A percentile compares a stretch with the other conserved stretches of the same genome.
Evolutionary conservation across 2,888 invertebrate genomes (phyloP).

Genomic region (Xanthorhoe designata): DNA sequence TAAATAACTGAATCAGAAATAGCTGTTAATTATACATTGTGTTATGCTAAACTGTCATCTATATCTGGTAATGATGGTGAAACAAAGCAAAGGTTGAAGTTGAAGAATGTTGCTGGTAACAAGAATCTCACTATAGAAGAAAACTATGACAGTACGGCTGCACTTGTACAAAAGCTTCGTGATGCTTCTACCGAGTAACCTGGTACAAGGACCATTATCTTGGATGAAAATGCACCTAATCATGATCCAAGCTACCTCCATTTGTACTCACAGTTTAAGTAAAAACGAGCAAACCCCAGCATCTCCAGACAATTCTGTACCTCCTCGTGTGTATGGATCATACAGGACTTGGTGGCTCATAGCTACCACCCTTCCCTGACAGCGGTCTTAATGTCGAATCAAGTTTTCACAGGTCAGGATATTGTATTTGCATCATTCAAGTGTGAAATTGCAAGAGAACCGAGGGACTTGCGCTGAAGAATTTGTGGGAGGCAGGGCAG

Average conservation of each 20-base stretch:
- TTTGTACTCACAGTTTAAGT: conserved; percentile 34
- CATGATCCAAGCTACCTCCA: conserved; percentile 30
- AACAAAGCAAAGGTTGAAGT: conserved; percentile 27
- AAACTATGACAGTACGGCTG: conserved; percentile 42
- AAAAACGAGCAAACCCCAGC: conserved; percentile 46
- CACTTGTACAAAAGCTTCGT: conserved; percentile 16
- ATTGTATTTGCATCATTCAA: conserved; percentile 60
- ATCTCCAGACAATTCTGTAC: conserved; percentile 40
- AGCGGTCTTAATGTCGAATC: conserved; percentile 82
- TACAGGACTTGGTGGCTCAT: conserved; percentile 60
- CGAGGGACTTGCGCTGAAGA: conserved; percentile 42
- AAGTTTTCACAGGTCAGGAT: conserved; percentile 82
- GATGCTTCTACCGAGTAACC: conserved; percentile 39
- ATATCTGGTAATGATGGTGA: conserved; percentile 21
- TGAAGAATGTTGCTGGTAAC: conserved; percentile 34
- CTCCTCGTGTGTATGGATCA: conserved; percentile 58
- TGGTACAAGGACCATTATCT: conserved; percentile 34
- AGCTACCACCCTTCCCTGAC: conserved; percentile 66
- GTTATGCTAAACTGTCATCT: conserved; percentile 19
- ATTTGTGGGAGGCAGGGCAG: conserved; percentile 67
- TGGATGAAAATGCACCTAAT: conserved; percentile 41
- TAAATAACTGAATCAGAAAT: conserved; percentile 1
- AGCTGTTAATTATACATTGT: conserved; percentile 11
- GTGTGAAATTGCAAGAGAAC: conserved; percentile 56
- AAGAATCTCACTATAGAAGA: conserved; percentile 28